These are phyloP conservation scores for Arenaria interpres DNA, from an alignment of 2,113 vertebrate species.

Conservation along the genomic window DNA sequence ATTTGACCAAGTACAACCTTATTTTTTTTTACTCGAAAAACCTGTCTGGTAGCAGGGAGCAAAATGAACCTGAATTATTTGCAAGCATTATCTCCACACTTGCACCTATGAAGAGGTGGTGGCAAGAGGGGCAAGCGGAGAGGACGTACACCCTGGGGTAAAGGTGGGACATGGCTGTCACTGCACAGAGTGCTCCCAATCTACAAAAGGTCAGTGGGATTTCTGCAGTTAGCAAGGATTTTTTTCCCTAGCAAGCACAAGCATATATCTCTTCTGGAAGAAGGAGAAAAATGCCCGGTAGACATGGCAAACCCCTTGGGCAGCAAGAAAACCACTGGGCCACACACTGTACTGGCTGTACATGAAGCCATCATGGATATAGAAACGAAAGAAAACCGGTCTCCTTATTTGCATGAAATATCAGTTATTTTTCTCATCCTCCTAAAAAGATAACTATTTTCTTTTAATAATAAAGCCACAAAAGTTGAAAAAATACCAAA, in stretches of 20 bases:
- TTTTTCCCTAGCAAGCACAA: not conserved
- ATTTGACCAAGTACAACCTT: not conserved
- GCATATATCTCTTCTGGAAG: rapidly evolving
- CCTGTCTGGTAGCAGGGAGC: not conserved
- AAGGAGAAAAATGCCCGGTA: not conserved
- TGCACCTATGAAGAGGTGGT: not conserved
- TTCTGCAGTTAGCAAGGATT: not conserved
- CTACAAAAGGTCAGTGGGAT: not conserved
- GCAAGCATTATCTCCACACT: not conserved
- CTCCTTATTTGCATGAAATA: not conserved
- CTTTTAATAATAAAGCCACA: not conserved
- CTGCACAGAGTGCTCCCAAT: not conserved
- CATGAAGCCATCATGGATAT: rapidly evolving
- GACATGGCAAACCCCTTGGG: not conserved
- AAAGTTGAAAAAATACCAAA: not conserved
- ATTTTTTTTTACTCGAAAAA: not conserved
- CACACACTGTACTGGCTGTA: rapidly evolving
- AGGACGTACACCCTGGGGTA: not conserved
- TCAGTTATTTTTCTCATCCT: not conserved
- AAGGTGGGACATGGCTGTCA: not conserved
- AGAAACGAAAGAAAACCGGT: not conserved
- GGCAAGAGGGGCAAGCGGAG: not conserved
- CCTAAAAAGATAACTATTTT: not conserved
- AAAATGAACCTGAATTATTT: not conserved
- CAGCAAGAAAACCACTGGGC: not conserved